Evolutionary conservation across 2,888 invertebrate species (phyloP), one percentile per base, ranked within the genome.

Genomic region (Caenorhabditis zanzibari): DNA sequence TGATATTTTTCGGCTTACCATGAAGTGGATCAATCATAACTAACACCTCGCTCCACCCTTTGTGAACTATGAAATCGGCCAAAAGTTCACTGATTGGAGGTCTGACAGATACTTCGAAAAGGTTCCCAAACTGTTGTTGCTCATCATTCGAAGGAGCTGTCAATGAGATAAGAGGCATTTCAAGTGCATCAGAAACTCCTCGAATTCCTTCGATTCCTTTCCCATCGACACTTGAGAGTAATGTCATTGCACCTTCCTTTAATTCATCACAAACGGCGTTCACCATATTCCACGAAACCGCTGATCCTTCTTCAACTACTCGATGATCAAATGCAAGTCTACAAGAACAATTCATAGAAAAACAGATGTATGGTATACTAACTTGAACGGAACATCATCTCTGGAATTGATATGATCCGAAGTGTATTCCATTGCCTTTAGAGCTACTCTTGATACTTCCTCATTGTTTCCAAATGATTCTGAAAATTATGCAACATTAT

Each of bases 11-110:
- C 6, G 26, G 82, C 83, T 94, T 94, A 96, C 96, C 96, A 92
- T 96, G 96, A 92, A 96, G 96, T 0, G 96, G 96, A 93, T 96
- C 96, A 93, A 96, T 96, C 90, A 97, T 94, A 93, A 96, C 96
- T 92, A 96, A 96, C 88, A 97, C 95, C 92, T 95, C 95, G 90
- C 95, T 95, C 97, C 97, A 97, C 59, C 95, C 95, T 93, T 98
- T 98, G 93, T 96, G 95, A 86, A 95, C 95, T 91, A 98, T 96
- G 80, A 97, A 96, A 93, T 97, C 97, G 89, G 97, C 96, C 92
- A 98, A 96, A 80, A 98, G 97, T 92, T 95, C 95, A 93, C 97
- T 96, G 93, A 97, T 97, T 93, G 97, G 96, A 49, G 98, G 98
- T 85, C 97, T 95, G 95, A 98, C 95, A 93, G 96, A 88, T 32